Percentiles rank a stretch among this genome's conserved stretches.
These are phyloP conservation scores for Teleopsis dalmanni DNA, from an alignment of 1,140 invertebrate genomes.

Conservation along the genomic window DNA sequence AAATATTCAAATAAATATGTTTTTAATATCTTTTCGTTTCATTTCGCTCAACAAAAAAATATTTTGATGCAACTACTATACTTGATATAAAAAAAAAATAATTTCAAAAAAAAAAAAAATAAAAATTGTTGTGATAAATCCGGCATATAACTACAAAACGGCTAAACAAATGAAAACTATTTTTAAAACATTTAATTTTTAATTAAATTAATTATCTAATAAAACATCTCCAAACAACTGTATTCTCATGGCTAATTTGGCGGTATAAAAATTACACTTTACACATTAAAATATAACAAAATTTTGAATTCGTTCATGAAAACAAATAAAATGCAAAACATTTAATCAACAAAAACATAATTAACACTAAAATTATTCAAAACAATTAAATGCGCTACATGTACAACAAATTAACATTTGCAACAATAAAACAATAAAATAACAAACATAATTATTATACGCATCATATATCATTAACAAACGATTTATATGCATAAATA, in stretches of 20 bases:
- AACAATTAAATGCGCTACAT: too few species aligned
- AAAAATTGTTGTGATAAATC: too few species aligned
- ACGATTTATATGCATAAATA: conserved; percentile 7
- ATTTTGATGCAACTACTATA: conserved; percentile 19
- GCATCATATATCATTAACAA: not conserved
- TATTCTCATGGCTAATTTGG: conserved; percentile 40
- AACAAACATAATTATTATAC: not conserved
- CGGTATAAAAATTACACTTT: conserved; percentile 14
- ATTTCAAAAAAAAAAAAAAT: too few species aligned
- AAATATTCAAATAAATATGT: not conserved
- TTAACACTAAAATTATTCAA: too few species aligned
- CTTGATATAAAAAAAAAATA: conserved; percentile 19
- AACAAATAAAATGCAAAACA: not conserved
- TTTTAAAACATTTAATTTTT: not conserved
- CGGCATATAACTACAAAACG: conserved; percentile 4
- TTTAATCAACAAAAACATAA: not conserved
- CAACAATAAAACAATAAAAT: too few species aligned
- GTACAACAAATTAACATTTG: too few species aligned
- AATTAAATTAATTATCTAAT: too few species aligned
- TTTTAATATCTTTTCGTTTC: conserved; percentile 4
- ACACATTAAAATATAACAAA: conserved; percentile 14
- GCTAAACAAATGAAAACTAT: not conserved
- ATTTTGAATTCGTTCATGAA: not conserved
- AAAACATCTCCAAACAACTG: too few species aligned
- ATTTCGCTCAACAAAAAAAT: conserved; percentile 6